Base-by-base conservation (phyloP, 1,140 invertebrate genomes). In the Drosophila erecta region DNA sequence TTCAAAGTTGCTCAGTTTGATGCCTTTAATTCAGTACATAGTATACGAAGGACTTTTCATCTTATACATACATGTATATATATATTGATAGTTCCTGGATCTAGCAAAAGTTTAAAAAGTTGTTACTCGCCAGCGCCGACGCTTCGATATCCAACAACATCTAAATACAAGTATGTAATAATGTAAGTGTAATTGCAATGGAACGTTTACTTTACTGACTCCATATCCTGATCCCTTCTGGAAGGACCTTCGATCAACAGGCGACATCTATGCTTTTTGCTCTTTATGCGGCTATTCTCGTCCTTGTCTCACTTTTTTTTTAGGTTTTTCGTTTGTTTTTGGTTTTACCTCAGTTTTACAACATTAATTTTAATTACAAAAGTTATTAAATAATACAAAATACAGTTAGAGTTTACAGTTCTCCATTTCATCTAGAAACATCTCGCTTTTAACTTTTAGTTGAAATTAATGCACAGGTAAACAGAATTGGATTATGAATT, bases 21-120 rank as follows among this genome's bases (percentile, higher is more conserved):
- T 86, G 80, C 77, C 85, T 81, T 83, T 71, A 83, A 87, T 83
- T 89, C 84, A 89, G 72, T 89, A 89, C 84, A 89, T 89, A 89
- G 84, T 89, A 78, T 89, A 84, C 84, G 84, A 89, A 89, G 84
- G 84, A 89, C 84, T 72, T 83, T 79, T 75, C 71, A 81, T 77
- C 79, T 83, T 89, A 86, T 77, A 84, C 64, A 61, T 81, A 81
- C 67, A 33, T 74, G 58, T 73, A 47, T 66, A 81, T 55, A 69
- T 54, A 59, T 76, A 60, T 80, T 64, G 69, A 61, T 64, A 80
- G 76, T 76, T 86, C 50, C 81, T 67, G 81, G 62, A 79, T 73
- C 35, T 70, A 77, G 81, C 81, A 80, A 77, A 72, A 72, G 47
- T 75, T 84, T 73, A 76, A 76, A 84, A 84, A 84, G 72, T 75